Percentiles rank a stretch among this genome's conserved stretches.
phyloP scores from a whole-genome alignment of 1,140 invertebrate species.

The Macrocentrus cingulum region DNA sequence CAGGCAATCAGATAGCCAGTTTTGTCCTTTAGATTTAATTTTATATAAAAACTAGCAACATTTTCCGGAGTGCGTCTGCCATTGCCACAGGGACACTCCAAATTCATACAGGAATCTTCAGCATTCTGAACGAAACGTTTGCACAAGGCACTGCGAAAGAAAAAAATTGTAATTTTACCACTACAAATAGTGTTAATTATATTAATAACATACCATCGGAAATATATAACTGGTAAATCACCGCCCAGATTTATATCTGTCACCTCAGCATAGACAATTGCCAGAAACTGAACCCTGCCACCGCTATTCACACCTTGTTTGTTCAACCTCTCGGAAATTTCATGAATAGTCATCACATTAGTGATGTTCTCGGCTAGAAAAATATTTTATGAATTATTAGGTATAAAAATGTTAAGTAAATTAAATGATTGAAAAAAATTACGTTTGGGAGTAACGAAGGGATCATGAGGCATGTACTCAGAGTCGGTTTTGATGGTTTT shows the following conservation, averaged over 20 bases:
- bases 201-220: slow-evolving; percentile 41
- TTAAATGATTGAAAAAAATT: slow-evolving; percentile 21
- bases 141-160: slow-evolving; percentile 46
- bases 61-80: slow-evolving; percentile 45
- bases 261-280: slow-evolving; percentile 50
- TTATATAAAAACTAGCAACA: slow-evolving; percentile 42
- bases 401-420: too few relatives aligned
- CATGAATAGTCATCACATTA: slow-evolving; percentile 54
- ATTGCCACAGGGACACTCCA: slow-evolving; percentile 55
- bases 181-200: slow-evolving; percentile 11
- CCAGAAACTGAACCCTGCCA: slow-evolving; percentile 50
- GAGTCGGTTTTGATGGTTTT: slow-evolving; percentile 36
- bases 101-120: slow-evolving; percentile 54
- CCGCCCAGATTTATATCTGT: slow-evolving; percentile 55
- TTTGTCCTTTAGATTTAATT: slow-evolving; percentile 53
- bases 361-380: slow-evolving; percentile 52
- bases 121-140: slow-evolving; percentile 38
- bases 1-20: slow-evolving; percentile 55
- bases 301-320: slow-evolving; percentile 12
- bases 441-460: slow-evolving; percentile 51
- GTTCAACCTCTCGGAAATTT: slow-evolving; percentile 51
- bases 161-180: slow-evolving; percentile 11
- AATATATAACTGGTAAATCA: slow-evolving; percentile 34
- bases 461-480: slow-evolving; percentile 38
- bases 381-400: too few relatives aligned